Percentiles rank a stretch among this genome's conserved stretches.
Conservation (phyloP, 2,888 invertebrate species). For the Linnaemya vulpina region DNA sequence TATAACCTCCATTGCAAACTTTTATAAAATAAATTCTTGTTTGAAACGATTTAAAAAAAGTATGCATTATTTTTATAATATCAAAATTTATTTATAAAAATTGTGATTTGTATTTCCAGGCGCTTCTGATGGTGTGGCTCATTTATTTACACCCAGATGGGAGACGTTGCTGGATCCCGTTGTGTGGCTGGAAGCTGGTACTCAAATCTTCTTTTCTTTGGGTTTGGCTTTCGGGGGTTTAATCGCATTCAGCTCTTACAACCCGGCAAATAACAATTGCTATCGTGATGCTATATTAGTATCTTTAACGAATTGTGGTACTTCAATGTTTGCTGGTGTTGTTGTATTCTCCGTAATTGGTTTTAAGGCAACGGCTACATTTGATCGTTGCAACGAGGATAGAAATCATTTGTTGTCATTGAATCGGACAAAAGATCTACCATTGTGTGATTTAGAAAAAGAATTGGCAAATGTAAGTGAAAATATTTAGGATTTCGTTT, state of each 20-base stretch:
- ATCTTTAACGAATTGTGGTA: conserved; percentile 95
- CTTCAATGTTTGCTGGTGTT: conserved; percentile 98
- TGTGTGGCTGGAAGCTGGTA: conserved; percentile 98
- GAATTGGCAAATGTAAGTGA: conserved; percentile 94
- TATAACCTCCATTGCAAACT: conserved; percentile 63
- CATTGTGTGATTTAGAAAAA: conserved; percentile 91
- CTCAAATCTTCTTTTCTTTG: conserved; percentile 98
- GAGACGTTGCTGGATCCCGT: conserved; percentile 95
- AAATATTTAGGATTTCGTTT: neutral
- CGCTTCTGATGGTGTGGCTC: conserved; percentile 90
- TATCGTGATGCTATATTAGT: conserved; percentile 96
- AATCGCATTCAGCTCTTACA: conserved; percentile 96
- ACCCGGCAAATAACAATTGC: conserved; percentile 98
- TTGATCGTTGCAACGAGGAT: conserved; percentile 81
- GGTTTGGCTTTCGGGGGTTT: conserved; percentile 97
- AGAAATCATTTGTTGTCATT: conserved; percentile 84
- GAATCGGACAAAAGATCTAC: conserved; percentile 87
- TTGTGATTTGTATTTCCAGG: conserved; percentile 74
- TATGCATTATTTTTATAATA: neutral
- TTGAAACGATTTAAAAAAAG: neutral
- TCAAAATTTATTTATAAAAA: conserved; percentile 23
- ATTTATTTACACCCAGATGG: conserved; percentile 97
- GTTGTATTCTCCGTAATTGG: conserved; percentile 98
- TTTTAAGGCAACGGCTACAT: conserved; percentile 87
- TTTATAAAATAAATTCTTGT: conserved; percentile 4